These are phyloP conservation scores for Geopemphigus sp. DNA, from an alignment of 1,140 invertebrate genomes.

Conservation along the genomic window DNA sequence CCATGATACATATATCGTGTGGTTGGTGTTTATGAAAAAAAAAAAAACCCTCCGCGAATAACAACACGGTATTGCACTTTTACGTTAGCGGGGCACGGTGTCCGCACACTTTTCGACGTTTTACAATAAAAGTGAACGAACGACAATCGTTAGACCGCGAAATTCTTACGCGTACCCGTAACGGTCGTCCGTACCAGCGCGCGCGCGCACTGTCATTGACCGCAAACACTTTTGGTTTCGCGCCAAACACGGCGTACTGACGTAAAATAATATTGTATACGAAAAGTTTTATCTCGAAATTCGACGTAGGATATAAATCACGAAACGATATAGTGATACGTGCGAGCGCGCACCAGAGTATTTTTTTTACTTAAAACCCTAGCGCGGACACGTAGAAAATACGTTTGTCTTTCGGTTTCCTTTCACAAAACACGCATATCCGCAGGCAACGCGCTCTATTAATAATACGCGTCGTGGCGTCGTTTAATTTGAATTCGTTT, in stretches of 20 bases:
- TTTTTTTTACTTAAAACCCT: too few species aligned
- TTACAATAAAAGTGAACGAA: neutral
- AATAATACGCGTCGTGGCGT: too few species aligned
- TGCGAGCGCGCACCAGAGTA: too few species aligned
- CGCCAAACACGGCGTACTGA: neutral
- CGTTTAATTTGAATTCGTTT: too few species aligned
- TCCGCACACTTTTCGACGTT: neutral
- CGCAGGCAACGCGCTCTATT: too few species aligned
- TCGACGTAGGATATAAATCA: neutral
- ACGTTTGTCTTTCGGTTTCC: too few species aligned
- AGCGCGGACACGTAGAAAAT: too few species aligned
- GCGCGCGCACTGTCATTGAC: conserved; percentile 5
- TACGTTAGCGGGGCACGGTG: neutral
- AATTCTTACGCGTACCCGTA: neutral
- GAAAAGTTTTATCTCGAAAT: conserved; percentile 15
- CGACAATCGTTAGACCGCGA: neutral
- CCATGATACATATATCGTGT: neutral
- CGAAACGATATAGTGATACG: neutral
- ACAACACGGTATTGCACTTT: neutral
- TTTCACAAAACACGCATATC: too few species aligned
- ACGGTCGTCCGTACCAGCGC: neutral
- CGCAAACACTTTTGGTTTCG: conserved; percentile 10
- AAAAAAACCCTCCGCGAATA: neutral
- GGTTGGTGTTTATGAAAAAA: neutral
- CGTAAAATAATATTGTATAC: conserved; percentile 6